Evolutionary conservation across 2,113 vertebrate species (phyloP).

Genomic region (Cyprinodon tularosa): DNA sequence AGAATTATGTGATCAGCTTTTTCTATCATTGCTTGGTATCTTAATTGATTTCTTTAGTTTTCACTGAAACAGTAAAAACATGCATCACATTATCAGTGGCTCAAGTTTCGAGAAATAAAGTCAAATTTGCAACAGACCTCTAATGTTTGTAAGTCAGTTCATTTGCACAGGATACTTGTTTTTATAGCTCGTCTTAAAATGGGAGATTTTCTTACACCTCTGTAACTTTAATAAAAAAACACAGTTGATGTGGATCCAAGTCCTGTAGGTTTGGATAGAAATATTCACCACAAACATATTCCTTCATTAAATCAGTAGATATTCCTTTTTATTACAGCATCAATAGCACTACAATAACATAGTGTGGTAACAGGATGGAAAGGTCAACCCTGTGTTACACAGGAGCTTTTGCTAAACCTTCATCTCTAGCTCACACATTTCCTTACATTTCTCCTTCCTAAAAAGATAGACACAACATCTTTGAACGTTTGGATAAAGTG

Average conservation of each 20-base stretch:
- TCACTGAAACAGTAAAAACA: too few relatives aligned
- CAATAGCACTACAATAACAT: constrained; percentile 63
- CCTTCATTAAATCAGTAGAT: constrained; percentile 33
- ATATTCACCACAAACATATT: constrained; percentile 39
- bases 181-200: too few relatives aligned
- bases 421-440: constrained; percentile 24
- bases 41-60: too few relatives aligned
- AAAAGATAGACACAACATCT: constrained; percentile 36
- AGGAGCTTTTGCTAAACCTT: constrained; percentile 52
- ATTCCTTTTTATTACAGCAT: constrained; percentile 52
- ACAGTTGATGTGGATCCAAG: constrained; percentile 4
- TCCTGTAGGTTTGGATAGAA: constrained; percentile 20
- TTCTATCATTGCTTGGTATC: too few relatives aligned
- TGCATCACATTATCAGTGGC: too few relatives aligned
- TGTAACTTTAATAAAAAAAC: background rate
- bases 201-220: too few relatives aligned
- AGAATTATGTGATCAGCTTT: too few relatives aligned
- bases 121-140: too few relatives aligned
- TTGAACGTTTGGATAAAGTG: constrained; percentile 47
- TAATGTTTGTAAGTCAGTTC: too few relatives aligned
- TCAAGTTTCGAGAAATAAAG: too few relatives aligned
- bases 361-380: constrained; percentile 60
- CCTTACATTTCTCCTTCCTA: constrained; percentile 20
- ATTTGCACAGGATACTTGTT: too few relatives aligned
- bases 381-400: constrained; percentile 62